Evolutionary conservation across 1,140 invertebrate species (phyloP).

Genomic region (Caenorhabditis remanei): DNA sequence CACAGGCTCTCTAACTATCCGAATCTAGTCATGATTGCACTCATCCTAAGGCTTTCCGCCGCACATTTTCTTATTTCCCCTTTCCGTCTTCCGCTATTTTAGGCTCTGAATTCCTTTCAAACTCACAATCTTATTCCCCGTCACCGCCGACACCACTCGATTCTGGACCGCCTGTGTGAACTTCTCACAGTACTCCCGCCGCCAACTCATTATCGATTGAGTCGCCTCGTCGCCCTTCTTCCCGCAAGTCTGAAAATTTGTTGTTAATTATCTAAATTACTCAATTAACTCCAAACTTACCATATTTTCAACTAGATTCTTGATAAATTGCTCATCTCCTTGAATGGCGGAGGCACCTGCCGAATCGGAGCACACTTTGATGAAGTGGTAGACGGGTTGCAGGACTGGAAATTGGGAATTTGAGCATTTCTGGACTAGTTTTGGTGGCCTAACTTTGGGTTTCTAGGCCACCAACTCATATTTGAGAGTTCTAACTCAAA

Average conservation of each 20-base stretch:
- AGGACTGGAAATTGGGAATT: constrained; percentile 44
- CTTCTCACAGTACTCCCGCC: constrained; percentile 28
- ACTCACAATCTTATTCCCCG: constrained; percentile 21
- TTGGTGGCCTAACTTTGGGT: no score
- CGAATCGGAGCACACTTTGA: constrained; percentile 66
- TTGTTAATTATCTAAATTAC: background rate
- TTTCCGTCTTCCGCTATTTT: no score
- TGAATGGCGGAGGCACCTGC: constrained; percentile 56
- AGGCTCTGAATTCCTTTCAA: no score
- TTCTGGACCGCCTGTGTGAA: constrained; percentile 54
- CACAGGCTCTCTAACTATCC: no score
- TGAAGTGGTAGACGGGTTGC: constrained; percentile 55
- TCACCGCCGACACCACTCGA: constrained; percentile 36
- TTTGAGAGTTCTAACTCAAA: background rate
- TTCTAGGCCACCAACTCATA: no score
- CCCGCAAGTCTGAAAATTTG: background rate
- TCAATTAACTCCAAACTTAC: constrained; percentile 17
- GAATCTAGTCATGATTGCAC: no score
- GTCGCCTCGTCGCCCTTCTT: constrained; percentile 21
- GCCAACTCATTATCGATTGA: constrained; percentile 35
- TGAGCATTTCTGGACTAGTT: no score
- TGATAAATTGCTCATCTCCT: constrained; percentile 64
- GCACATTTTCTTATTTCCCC: no score
- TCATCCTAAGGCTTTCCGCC: no score
- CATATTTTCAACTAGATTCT: constrained; percentile 59